Evolutionary conservation across 2,113 vertebrate species (phyloP), one percentile per base, ranked within the genome.

Genomic region (Tyrannus savana): DNA sequence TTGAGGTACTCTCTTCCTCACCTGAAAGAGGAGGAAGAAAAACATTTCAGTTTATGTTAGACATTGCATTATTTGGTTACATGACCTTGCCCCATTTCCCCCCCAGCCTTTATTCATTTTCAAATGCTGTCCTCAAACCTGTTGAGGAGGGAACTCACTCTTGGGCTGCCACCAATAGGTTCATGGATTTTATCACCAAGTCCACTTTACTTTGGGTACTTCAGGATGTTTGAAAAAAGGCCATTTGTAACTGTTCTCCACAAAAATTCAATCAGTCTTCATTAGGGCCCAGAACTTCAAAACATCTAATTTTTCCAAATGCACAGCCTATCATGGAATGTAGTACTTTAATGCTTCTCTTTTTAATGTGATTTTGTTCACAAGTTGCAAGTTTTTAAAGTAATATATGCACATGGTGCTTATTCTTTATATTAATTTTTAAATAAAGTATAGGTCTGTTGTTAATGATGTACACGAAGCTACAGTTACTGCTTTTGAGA

Each of bases 1-100:
- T 97, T 41, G 98, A 96, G 8, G 94, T 95, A 49, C 93, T 97
- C 72, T 99, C 99, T 72, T 99, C 99, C 39, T 99, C 98, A 95
- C 99, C 99, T 99, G 92, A 83, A 78, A 52, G 35, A 75, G 25
- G 35, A 75, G 25, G 67, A 85, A 84, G 47, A 90, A 90, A 87
- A 66, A 56, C 28, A 24, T 27, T 75, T 77, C 33, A 25, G 4
- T 41, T 58, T 25, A 56, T 4, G 4, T 59, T 24, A 60, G 25
- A 91, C 15, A 37, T 41, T 83, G n/a, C 24, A 55, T 77, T 6
- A 55, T 66, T 76, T 60, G 11, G 28, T 53, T 85, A 76, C 16
- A 12, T 12, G 18, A 86, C 27, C 53, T 37, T 78, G 14, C 9
- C 50, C 8, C 31, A 2, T 37, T 37, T 37, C 37, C 8, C 7